Percentiles rank a stretch among this genome's conserved stretches.
Evolutionary conservation across 1,140 invertebrate species (phyloP).

Genomic region (Hyles euphorbiae): DNA sequence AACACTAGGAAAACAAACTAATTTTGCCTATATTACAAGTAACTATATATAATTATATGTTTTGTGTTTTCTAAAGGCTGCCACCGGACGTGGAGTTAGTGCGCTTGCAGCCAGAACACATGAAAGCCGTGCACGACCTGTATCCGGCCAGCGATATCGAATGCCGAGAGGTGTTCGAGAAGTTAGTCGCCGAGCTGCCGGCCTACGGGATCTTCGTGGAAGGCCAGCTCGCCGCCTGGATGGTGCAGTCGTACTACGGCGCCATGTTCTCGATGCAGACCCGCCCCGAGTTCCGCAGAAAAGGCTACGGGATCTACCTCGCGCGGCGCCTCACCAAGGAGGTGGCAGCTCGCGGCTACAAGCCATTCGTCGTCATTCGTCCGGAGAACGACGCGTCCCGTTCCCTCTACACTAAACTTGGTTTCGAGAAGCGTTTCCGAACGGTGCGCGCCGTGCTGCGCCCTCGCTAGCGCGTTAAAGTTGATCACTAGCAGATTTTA

Average conservation of each 20-base stretch:
- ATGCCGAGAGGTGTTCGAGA: conserved; percentile 86
- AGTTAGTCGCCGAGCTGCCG: conserved; percentile 83
- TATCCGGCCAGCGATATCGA: conserved; percentile 92
- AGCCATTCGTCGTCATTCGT: conserved; percentile 89
- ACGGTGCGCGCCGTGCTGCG: conserved; percentile 85
- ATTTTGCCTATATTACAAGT: no score
- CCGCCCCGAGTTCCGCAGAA: conserved; percentile 85
- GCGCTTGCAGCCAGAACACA: conserved; percentile 84
- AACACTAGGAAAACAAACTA: no score
- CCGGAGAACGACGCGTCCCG: conserved; percentile 89
- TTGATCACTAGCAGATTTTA: conserved; percentile 74
- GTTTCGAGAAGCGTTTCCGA: conserved; percentile 85
- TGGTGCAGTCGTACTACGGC: conserved; percentile 91
- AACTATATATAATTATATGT: neutral
- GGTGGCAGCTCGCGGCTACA: conserved; percentile 84
- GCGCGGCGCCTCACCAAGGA: conserved; percentile 81
- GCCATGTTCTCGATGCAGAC: conserved; percentile 95
- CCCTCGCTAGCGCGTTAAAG: conserved; percentile 73
- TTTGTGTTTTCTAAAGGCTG: conserved; percentile 50
- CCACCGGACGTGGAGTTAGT: conserved; percentile 81
- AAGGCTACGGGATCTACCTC: conserved; percentile 84
- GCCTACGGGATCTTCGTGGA: conserved; percentile 86
- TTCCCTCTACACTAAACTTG: conserved; percentile 86
- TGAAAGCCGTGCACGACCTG: conserved; percentile 86
- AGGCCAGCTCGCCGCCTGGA: conserved; percentile 86